Evolutionary conservation across 2,888 invertebrate species (phyloP).

Genomic region (Antheraea assamensis): DNA sequence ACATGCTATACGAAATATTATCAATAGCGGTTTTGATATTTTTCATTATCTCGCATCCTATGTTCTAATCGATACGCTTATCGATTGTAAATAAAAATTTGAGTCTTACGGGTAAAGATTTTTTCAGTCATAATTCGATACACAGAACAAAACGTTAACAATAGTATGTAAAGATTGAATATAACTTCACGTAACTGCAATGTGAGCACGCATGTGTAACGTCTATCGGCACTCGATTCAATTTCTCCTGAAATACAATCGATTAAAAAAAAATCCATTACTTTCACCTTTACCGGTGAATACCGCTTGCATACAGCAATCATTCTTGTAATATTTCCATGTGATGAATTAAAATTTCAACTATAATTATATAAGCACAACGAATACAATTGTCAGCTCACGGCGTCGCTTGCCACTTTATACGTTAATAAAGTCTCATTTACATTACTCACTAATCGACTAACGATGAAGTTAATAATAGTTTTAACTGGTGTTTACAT

Average conservation of each 20-base stretch:
- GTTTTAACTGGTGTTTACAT: neutral
- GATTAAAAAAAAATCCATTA: conserved; percentile 54
- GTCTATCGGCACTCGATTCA: conserved; percentile 64
- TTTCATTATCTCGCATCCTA: neutral
- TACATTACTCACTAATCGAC: conserved; percentile 60
- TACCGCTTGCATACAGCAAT: conserved; percentile 70
- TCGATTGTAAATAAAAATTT: neutral
- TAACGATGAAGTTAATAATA: conserved; percentile 43
- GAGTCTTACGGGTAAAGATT: neutral
- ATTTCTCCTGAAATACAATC: conserved; percentile 34
- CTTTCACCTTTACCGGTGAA: conserved; percentile 71
- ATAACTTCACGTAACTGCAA: conserved; percentile 68
- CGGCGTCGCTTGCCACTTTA: conserved; percentile 79
- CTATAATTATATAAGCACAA: conserved; percentile 36
- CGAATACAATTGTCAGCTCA: conserved; percentile 46
- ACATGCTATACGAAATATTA: no score
- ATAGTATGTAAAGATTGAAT: conserved; percentile 60
- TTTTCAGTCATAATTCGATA: conserved; percentile 38
- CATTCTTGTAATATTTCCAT: conserved; percentile 37
- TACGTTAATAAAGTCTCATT: conserved; percentile 58
- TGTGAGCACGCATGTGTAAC: conserved; percentile 77
- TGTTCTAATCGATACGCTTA: neutral
- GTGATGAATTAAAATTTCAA: conserved; percentile 21
- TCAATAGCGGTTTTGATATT: neutral
- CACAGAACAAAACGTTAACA: conserved; percentile 47